A percentile compares a stretch with the other conserved stretches of the same genome.
Evolutionary conservation across 2,888 invertebrate species (phyloP).

Genomic region (Aspidiotus rigidus): DNA sequence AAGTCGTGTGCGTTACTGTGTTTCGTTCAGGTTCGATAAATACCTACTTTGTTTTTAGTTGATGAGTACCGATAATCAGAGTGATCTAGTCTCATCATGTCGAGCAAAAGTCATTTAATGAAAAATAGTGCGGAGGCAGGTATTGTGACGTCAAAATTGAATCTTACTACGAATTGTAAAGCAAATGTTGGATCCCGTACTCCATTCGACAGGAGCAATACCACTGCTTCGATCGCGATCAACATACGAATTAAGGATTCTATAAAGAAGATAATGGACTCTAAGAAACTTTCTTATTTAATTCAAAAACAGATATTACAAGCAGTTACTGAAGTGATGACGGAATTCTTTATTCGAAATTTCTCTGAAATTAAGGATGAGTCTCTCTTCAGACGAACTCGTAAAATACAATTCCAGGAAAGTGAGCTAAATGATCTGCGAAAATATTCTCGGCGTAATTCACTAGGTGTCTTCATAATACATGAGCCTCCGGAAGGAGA

Average conservation of each 20-base stretch:
- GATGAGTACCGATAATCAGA: too few relatives aligned
- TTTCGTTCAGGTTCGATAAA: background rate
- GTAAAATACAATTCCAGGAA: background rate
- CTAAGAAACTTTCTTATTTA: background rate
- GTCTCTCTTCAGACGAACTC: background rate
- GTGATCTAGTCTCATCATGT: background rate
- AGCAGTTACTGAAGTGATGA: background rate
- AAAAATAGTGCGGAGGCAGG: background rate
- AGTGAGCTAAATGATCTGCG: background rate
- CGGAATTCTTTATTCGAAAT: background rate
- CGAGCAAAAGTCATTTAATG: background rate
- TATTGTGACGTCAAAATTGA: background rate
- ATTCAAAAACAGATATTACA: background rate
- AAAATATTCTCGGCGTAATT: background rate
- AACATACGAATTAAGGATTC: background rate
- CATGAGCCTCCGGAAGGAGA: background rate
- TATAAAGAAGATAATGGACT: background rate
- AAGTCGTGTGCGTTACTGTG: background rate
- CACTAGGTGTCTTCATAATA: background rate
- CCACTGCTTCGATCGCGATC: background rate
- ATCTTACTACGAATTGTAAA: background rate
- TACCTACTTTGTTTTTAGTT: background rate
- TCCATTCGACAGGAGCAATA: too few relatives aligned
- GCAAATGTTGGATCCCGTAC: background rate
- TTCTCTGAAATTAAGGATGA: background rate